Conservation (phyloP, 2,113 vertebrate genomes). For the Sylvietta virens region DNA sequence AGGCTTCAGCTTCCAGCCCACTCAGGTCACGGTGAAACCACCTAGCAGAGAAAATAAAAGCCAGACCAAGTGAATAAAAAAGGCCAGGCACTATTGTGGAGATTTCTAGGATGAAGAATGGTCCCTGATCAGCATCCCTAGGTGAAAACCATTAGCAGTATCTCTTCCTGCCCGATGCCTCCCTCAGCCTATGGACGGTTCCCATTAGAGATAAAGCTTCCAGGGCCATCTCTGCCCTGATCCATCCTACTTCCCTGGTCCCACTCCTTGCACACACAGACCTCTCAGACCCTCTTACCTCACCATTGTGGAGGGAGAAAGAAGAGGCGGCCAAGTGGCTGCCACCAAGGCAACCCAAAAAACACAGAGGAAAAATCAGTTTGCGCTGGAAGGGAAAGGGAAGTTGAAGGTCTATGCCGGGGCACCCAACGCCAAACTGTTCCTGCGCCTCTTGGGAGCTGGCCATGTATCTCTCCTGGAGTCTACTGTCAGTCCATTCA, state of each 20-base stretch:
- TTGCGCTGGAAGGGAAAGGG: neutral
- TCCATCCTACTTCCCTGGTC: neutral
- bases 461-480: constrained; percentile 31
- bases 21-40: constrained; percentile 96
- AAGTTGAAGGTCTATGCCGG: neutral
- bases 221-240: neutral
- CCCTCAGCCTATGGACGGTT: neutral
- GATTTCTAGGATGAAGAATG: neutral
- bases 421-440: neutral
- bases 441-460: neutral
- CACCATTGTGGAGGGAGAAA: constrained; percentile 45
- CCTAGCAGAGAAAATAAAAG: constrained; percentile 61
- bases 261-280: neutral
- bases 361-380: neutral
- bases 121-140: neutral
- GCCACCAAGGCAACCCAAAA: neutral
- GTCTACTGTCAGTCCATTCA: neutral
- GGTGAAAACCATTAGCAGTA: neutral
- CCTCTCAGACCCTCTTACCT: constrained; percentile 50
- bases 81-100: neutral
- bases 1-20: constrained; percentile 86
- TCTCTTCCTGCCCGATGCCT: neutral
- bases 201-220: neutral
- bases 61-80: neutral
- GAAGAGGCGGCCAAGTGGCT: neutral